Evolutionary conservation across 2,113 vertebrate genomes (phyloP), one percentile per base, ranked within the genome.

Genomic region (Mormoops blainvillei): DNA sequence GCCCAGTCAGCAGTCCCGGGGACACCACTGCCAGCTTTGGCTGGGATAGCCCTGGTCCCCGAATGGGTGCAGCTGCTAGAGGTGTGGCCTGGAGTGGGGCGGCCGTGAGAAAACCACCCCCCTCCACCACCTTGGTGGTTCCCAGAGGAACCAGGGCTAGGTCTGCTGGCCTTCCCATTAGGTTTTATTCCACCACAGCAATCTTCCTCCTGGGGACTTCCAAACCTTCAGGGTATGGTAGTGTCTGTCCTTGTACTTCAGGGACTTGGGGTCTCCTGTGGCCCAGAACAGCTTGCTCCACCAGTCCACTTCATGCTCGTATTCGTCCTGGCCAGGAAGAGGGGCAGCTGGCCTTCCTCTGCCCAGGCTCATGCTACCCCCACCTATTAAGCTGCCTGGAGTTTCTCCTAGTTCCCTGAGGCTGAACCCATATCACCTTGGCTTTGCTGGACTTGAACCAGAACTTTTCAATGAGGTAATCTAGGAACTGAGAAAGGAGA

Each of bases 221-320:
- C 96, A 31, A 74, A 99, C 98, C 97, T 98, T 97, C 52, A 99
- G 78, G 0, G 78, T 94, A n/a, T 98, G 96, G 92, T 94, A 74
- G 7, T 33, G 95, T 45, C 18, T 95, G 54, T 97, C 22, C 81
- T 73, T 1, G 2, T 98, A 95, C 20, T 76, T 70, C 0, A 0
- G 8, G 18, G 45, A 78, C 63, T 96, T 97, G 0, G 52, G 74
- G 1, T 98, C 97, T 1, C 97, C 98, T 0, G 80, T 73, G 52
- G 98, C 98, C 0, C 82, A 89, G 0, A 98, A 98, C 48, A 97
- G 98, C 94, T 98, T 98, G 96, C 97, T 98, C 98, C 98, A 99
- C 98, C 98, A 99, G 28, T 99, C 98, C 0, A 96, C 95, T 0
- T 98, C 97, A 0, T 98, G 95, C 0, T 98, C 97, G 0, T 97